These are phyloP conservation scores for Enteromius afrohamiltoni DNA, from an alignment of 2,797 vertebrate species.

Conservation along the genomic window DNA sequence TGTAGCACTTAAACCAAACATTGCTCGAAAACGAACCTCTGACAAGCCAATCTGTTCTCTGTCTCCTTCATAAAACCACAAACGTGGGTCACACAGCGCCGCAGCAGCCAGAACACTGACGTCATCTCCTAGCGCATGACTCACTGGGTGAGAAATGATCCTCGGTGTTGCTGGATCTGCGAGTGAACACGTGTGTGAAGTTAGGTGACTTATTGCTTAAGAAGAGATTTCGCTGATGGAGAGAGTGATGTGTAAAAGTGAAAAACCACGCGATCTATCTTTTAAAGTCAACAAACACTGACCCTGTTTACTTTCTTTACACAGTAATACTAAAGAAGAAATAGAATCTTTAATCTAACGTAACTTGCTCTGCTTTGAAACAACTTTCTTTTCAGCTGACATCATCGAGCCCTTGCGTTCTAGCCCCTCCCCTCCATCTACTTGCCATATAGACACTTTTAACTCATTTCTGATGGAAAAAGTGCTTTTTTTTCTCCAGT, in stretches of 20 bases:
- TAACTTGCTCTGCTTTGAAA: background rate
- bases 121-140: slow-evolving; percentile 46
- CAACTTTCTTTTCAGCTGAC: background rate
- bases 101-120: slow-evolving; percentile 35
- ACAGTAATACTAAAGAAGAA: no score
- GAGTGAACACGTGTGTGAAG: slow-evolving; percentile 3
- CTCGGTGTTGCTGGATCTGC: slow-evolving; percentile 8
- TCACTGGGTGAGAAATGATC: slow-evolving; percentile 48
- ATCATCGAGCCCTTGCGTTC: background rate
- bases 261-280: background rate
- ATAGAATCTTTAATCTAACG: background rate
- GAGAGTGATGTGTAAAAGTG: background rate
- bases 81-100: slow-evolving; percentile 30
- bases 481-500: background rate
- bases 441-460: background rate
- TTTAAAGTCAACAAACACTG: background rate
- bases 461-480: slow-evolving; percentile 13
- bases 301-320: background rate
- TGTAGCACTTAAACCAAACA: slow-evolving; percentile 36
- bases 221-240: background rate
- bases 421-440: background rate
- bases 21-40: slow-evolving; percentile 12
- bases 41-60: slow-evolving; percentile 53
- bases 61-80: slow-evolving; percentile 46
- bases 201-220: slow-evolving; percentile 14